A percentile compares a stretch with the other conserved stretches of the same genome.
These are phyloP conservation scores for Parasteatoda tepidariorum DNA, from an alignment of 1,140 invertebrate species.

Conservation along the genomic window DNA sequence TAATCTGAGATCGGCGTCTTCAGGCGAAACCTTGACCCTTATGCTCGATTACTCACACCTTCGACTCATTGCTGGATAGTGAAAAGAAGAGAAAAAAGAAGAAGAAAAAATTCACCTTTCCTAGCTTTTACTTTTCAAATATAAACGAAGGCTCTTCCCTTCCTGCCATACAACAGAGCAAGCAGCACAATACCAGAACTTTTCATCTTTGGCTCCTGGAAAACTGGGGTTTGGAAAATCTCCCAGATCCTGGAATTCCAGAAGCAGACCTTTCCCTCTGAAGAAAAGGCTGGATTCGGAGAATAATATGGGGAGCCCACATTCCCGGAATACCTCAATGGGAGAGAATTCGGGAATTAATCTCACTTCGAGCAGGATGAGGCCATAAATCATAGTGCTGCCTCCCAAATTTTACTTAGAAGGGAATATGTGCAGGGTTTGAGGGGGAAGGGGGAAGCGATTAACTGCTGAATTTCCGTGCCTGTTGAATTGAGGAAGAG, in stretches of 20 bases:
- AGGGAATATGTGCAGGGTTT: too few relatives aligned
- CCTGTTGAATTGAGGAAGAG: slow-evolving; percentile 12
- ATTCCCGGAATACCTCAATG: slow-evolving; percentile 39
- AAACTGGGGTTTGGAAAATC: neutral
- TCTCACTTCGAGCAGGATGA: slow-evolving; percentile 10
- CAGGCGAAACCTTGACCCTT: neutral
- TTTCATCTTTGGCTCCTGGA: neutral
- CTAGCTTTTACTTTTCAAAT: neutral
- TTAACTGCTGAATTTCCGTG: slow-evolving; percentile 37
- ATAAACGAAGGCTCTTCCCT: neutral
- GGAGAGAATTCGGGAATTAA: slow-evolving; percentile 28
- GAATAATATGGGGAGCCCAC: slow-evolving; percentile 23
- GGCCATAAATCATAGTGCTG: slow-evolving; percentile 40
- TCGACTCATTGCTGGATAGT: too few relatives aligned
- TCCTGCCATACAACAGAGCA: neutral
- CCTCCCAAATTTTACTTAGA: neutral
- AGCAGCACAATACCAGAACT: neutral
- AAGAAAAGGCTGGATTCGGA: slow-evolving; percentile 25
- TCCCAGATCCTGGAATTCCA: slow-evolving; percentile 3
- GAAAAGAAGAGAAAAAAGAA: too few relatives aligned
- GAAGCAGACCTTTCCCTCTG: slow-evolving; percentile 7
- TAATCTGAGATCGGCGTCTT: too few relatives aligned
- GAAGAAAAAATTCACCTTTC: neutral
- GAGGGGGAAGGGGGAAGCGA: neutral
- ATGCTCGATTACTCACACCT: too few relatives aligned